Evolutionary conservation across 2,113 vertebrate genomes (phyloP).

Genomic region (Mustelus asterias): DNA sequence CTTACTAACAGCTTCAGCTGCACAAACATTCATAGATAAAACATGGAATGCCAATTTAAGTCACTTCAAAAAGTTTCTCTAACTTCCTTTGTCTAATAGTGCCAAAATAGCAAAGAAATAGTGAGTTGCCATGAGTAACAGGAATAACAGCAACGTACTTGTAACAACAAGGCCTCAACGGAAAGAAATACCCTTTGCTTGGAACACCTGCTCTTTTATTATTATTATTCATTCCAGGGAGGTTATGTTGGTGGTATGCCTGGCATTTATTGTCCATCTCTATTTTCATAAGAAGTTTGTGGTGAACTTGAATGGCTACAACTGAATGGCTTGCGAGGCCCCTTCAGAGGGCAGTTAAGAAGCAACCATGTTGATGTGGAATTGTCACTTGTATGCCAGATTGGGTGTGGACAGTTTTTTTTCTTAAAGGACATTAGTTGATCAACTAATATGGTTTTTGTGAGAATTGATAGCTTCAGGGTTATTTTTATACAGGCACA

Average conservation of each 20-base stretch:
- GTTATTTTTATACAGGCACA: too few relatives aligned
- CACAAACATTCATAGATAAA: neutral
- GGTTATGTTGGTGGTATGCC: neutral
- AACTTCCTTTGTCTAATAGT: neutral
- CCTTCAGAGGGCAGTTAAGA: too few relatives aligned
- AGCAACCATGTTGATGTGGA: too few relatives aligned
- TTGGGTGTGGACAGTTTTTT: too few relatives aligned
- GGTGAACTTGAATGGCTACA: neutral
- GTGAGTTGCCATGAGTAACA: neutral
- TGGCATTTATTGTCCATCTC: neutral
- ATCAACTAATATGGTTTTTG: too few relatives aligned
- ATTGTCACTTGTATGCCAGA: too few relatives aligned
- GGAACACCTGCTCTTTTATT: neutral
- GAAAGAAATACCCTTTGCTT: too few relatives aligned
- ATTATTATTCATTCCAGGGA: neutral
- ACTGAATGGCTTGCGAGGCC: neutral
- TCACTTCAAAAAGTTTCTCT: neutral
- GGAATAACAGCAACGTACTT: neutral
- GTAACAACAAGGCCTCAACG: neutral
- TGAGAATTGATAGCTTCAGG: too few relatives aligned
- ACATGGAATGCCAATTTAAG: neutral
- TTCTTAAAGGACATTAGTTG: too few relatives aligned
- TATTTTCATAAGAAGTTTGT: neutral
- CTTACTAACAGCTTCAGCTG: neutral
- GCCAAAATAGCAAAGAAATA: neutral